Evolutionary conservation across 2,797 vertebrate genomes (phyloP).

Genomic region (Platyrinchus mystaceus): DNA sequence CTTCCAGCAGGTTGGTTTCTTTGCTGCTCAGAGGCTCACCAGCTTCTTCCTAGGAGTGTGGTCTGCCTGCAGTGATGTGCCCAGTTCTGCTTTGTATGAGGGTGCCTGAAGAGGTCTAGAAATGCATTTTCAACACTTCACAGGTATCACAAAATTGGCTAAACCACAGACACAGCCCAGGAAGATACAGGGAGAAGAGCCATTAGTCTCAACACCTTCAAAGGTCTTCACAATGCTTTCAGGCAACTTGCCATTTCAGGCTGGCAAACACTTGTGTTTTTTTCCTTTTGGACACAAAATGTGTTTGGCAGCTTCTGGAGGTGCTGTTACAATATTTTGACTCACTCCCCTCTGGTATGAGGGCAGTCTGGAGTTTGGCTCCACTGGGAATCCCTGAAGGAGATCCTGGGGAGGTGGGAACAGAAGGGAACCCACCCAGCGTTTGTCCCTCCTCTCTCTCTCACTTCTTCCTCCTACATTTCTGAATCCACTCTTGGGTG

Average conservation of each 20-base stretch:
- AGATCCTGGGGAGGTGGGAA: neutral
- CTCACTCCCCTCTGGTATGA: rapidly evolving
- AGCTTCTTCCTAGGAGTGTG: neutral
- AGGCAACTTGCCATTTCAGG: neutral
- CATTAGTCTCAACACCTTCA: neutral
- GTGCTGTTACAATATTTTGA: neutral
- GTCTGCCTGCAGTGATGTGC: neutral
- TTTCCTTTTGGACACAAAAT: neutral
- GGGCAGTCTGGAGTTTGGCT: neutral
- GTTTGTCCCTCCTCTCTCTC: neutral
- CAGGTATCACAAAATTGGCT: neutral
- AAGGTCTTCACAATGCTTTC: neutral
- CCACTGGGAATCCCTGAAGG: neutral
- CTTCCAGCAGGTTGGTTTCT: neutral
- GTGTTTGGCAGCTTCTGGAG: neutral
- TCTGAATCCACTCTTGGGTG: neutral
- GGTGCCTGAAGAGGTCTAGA: neutral
- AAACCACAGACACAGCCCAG: neutral
- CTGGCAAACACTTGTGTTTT: neutral
- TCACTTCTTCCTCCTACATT: rapidly evolving
- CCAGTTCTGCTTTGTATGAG: neutral
- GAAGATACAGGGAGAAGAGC: neutral
- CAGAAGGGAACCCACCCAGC: neutral
- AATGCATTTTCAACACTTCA: neutral
- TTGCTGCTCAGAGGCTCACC: neutral